Evolutionary conservation across 2,888 invertebrate genomes (phyloP).

Genomic region (Pegoplata infirma): DNA sequence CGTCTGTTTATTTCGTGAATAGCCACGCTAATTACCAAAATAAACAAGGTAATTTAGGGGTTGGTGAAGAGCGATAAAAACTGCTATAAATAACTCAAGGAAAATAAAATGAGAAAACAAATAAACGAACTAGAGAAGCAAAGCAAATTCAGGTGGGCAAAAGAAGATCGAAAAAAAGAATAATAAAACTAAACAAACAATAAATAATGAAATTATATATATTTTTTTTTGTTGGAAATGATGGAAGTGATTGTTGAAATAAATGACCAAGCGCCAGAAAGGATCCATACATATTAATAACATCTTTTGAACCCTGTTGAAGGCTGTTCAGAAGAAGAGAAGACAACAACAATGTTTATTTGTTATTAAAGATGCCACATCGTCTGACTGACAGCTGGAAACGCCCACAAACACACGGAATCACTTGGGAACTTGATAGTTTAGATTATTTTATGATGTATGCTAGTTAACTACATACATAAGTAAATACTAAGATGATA

Average conservation of each 20-base stretch:
- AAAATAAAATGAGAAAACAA: slow-evolving; percentile 22
- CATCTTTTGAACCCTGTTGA: neutral
- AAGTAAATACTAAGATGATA: no score
- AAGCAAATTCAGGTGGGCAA: slow-evolving; percentile 50
- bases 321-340: neutral
- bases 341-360: slow-evolving; percentile 36
- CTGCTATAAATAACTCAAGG: slow-evolving; percentile 58
- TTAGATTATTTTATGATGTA: neutral
- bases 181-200: no score
- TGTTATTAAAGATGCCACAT: slow-evolving; percentile 61
- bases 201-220: slow-evolving; percentile 62
- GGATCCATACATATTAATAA: slow-evolving; percentile 45
- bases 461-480: no score
- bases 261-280: slow-evolving; percentile 61
- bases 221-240: slow-evolving; percentile 50
- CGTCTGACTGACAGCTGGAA: slow-evolving; percentile 62
- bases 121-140: slow-evolving; percentile 32
- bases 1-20: slow-evolving; percentile 4
- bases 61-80: slow-evolving; percentile 57
- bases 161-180: slow-evolving; percentile 17
- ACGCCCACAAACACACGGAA: slow-evolving; percentile 59
- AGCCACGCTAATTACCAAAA: slow-evolving; percentile 59
- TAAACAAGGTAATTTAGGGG: slow-evolving; percentile 60
- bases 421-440: slow-evolving; percentile 42
- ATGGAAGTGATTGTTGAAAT: slow-evolving; percentile 61